Evolutionary conservation across 2,888 invertebrate genomes (phyloP).

Genomic region (Andrena camellia): DNA sequence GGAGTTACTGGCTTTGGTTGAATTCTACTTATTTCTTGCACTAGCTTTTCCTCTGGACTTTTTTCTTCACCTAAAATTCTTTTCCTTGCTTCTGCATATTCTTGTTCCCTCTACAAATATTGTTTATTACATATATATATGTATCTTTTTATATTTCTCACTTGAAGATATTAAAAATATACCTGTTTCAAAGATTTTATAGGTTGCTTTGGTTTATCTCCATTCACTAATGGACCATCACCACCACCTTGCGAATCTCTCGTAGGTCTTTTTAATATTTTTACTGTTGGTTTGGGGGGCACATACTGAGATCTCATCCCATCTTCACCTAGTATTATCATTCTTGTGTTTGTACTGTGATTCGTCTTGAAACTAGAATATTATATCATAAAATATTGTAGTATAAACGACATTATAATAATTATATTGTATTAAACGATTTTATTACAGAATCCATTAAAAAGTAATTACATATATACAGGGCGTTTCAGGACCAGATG

Average conservation of each 20-base stretch:
- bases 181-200: conserved; percentile 92
- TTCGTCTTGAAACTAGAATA: conserved; percentile 72
- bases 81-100: conserved; percentile 96
- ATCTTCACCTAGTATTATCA: conserved; percentile 92
- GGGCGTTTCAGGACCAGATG: too few relatives aligned
- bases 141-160: neutral
- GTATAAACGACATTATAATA: neutral
- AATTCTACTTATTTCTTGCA: conserved; percentile 82
- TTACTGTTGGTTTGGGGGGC: conserved; percentile 93
- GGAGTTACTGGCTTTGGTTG: conserved; percentile 79
- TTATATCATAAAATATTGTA: conserved; percentile 12
- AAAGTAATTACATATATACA: neutral
- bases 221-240: conserved; percentile 88
- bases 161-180: neutral
- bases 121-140: neutral
- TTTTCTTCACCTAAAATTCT: conserved; percentile 95
- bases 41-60: conserved; percentile 89
- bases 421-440: neutral
- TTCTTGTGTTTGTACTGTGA: conserved; percentile 85
- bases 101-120: conserved; percentile 91
- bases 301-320: conserved; percentile 92
- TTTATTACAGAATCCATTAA: neutral
- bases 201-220: conserved; percentile 90
- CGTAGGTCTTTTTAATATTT: conserved; percentile 92
- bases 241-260: conserved; percentile 84